phyloP scores from a whole-genome alignment of 2,888 invertebrate species.

The Hipparchia semele region DNA sequence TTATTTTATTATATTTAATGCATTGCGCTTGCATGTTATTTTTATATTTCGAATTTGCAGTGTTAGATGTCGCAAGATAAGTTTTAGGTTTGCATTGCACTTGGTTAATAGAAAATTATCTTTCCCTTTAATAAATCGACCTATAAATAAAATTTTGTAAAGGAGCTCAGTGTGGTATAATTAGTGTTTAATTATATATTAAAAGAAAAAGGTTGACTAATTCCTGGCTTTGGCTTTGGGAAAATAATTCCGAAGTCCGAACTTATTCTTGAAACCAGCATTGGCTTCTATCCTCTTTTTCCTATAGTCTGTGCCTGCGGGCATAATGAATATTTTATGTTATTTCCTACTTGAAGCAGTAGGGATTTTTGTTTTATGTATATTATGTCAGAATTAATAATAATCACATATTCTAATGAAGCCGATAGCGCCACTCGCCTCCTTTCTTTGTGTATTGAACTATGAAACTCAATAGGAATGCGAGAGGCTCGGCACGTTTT shows the following conservation, averaged over 20 bases:
- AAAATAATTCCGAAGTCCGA: neutral
- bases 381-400: neutral
- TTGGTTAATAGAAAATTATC: constrained; percentile 14
- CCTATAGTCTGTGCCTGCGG: neutral
- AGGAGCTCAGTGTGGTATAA: neutral
- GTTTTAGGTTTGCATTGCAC: constrained; percentile 24
- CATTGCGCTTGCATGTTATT: constrained; percentile 57
- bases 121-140: neutral
- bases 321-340: neutral
- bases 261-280: neutral
- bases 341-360: neutral
- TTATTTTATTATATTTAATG: constrained; percentile 52
- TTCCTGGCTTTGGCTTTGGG: neutral
- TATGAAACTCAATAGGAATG: neutral
- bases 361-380: neutral
- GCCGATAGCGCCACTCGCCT: neutral
- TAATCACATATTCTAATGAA: neutral
- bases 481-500: neutral
- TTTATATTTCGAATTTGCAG: constrained; percentile 49
- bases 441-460: neutral
- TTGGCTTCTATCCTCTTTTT: neutral
- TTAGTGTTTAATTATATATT: neutral
- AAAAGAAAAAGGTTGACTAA: neutral
- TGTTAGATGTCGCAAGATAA: constrained; percentile 24
- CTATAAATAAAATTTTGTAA: neutral